Conservation (phyloP, 2,797 vertebrate species). For the Chelonia mydas region DNA sequence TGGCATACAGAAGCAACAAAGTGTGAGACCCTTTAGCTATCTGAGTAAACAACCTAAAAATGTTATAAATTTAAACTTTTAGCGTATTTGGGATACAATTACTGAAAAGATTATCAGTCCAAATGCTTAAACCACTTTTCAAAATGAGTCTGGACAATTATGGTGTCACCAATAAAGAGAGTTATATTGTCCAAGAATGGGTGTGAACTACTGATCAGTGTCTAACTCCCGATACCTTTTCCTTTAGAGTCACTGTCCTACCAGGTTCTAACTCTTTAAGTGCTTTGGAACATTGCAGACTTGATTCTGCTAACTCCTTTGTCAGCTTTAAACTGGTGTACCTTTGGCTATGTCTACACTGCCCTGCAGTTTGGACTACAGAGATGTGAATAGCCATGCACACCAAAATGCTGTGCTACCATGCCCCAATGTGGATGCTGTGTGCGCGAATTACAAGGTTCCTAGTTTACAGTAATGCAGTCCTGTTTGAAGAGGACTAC, state of each 20-base stretch:
- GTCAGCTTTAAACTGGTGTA: too few species aligned
- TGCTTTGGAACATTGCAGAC: background rate
- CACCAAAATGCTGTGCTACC: too few species aligned
- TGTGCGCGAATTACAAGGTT: too few species aligned
- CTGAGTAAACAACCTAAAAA: background rate
- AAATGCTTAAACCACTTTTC: background rate
- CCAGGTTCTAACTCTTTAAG: too few species aligned
- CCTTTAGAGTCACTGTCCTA: background rate
- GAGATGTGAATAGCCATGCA: too few species aligned
- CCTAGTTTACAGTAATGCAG: too few species aligned
- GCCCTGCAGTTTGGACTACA: too few species aligned
- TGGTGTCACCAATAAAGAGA: background rate
- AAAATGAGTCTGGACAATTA: background rate
- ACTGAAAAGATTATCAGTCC: background rate
- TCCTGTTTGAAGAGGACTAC: too few species aligned
- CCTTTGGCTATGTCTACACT: too few species aligned
- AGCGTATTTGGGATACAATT: background rate
- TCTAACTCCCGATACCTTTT: background rate
- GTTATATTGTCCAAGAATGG: background rate
- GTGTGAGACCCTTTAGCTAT: too few species aligned
- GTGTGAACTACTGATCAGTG: background rate
- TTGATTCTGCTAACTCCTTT: background rate
- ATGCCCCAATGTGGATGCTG: too few species aligned
- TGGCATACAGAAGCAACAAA: background rate
- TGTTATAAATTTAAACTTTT: background rate